phyloP scores from a whole-genome alignment of 1,140 invertebrate genomes.

The Drosophila asahinai region DNA sequence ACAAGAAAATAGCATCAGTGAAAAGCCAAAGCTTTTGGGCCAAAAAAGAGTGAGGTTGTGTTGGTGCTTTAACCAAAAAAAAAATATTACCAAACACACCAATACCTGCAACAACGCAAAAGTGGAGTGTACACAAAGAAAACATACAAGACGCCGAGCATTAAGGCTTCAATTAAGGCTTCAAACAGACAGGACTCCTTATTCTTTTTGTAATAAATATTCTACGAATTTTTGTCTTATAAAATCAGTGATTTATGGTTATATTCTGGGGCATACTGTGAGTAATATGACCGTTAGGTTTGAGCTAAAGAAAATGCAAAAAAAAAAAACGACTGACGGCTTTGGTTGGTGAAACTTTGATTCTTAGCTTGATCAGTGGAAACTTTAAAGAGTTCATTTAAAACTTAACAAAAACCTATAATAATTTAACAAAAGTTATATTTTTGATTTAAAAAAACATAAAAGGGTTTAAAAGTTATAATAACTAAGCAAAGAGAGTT shows the following conservation, averaged over 20 bases:
- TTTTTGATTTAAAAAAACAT: too few species aligned
- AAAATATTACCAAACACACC: conserved; percentile 76
- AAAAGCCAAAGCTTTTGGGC: conserved; percentile 42
- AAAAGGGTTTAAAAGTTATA: not conserved
- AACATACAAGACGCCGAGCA: conserved; percentile 42
- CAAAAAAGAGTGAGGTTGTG: conserved; percentile 74
- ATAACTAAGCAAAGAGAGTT: not conserved
- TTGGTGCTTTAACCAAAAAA: conserved; percentile 62
- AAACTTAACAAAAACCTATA: too few species aligned
- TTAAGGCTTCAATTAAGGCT: conserved; percentile 14
- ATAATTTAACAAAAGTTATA: not conserved
- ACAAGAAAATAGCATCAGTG: conserved; percentile 9
- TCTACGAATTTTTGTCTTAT: not conserved
- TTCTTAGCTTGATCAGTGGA: not conserved
- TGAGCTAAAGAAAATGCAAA: not conserved
- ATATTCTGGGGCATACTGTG: not conserved
- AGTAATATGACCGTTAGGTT: conserved; percentile 4
- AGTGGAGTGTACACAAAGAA: conserved; percentile 61
- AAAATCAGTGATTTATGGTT: not conserved
- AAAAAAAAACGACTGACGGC: not conserved
- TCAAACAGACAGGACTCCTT: conserved; percentile 11
- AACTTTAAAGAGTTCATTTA: not conserved
- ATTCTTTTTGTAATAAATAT: not conserved
- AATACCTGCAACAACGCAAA: conserved; percentile 37
- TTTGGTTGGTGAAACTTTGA: not conserved